phyloP scores from a whole-genome alignment of 2,797 vertebrate species.

The Ceryle rudis region DNA sequence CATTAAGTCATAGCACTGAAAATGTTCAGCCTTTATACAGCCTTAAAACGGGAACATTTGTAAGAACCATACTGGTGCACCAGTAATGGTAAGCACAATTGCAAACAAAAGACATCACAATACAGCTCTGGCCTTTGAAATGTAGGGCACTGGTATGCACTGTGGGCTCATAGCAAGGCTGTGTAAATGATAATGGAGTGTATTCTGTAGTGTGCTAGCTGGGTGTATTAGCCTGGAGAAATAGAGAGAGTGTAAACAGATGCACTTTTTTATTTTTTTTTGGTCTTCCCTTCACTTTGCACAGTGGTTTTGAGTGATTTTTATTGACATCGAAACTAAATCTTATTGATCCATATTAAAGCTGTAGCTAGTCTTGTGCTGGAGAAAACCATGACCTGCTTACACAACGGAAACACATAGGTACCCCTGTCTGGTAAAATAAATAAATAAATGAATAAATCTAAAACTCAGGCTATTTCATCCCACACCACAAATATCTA shows the following conservation, averaged over 20 bases:
- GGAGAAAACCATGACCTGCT: background rate
- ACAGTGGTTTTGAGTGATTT: background rate
- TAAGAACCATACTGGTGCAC: background rate
- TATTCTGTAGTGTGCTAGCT: background rate
- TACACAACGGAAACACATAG: background rate
- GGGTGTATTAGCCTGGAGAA: slow-evolving; percentile 4
- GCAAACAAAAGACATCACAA: background rate
- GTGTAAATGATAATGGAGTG: background rate
- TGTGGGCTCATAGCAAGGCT: background rate
- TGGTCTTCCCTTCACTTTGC: background rate
- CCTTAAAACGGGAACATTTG: background rate
- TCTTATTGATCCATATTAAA: slow-evolving; percentile 12
- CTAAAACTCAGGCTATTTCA: background rate
- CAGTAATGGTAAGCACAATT: background rate
- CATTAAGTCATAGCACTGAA: background rate
- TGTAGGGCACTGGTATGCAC: rapidly evolving
- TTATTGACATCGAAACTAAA: background rate
- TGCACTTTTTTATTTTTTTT: background rate
- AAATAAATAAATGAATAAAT: slow-evolving; percentile 10
- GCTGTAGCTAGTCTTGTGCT: background rate
- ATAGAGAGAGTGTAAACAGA: background rate
- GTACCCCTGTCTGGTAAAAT: background rate
- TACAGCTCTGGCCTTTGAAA: background rate
- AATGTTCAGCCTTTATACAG: background rate
- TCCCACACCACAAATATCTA: background rate